These are phyloP conservation scores for Adineta ricciae DNA, from an alignment of 2,888 invertebrate genomes.

Conservation along the genomic window DNA sequence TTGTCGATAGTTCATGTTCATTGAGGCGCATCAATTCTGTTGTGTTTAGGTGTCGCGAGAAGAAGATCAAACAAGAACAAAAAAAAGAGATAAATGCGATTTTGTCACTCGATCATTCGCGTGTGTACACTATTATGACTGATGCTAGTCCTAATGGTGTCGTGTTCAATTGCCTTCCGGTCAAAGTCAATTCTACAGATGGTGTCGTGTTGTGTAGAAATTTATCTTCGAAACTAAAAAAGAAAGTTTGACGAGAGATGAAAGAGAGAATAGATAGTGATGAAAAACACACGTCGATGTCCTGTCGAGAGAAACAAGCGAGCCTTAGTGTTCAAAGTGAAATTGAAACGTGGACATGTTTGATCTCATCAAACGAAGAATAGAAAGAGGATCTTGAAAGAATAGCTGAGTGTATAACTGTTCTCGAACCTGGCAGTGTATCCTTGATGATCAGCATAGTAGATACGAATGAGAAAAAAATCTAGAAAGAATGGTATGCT, in stretches of 20 bases:
- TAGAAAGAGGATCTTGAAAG: neutral
- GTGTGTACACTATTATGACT: neutral
- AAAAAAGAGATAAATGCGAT: constrained; percentile 13
- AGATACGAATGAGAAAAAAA: neutral
- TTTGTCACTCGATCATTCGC: neutral
- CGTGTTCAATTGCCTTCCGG: constrained; percentile 7
- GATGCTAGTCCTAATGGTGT: neutral
- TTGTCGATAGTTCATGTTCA: neutral
- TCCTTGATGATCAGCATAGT: neutral
- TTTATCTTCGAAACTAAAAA: neutral
- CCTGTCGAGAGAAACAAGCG: neutral
- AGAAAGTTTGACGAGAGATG: neutral
- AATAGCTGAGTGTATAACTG: neutral
- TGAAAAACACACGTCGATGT: neutral
- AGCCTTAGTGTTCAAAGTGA: neutral
- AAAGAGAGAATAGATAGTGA: neutral
- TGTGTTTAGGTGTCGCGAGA: neutral
- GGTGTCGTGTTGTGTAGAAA: neutral
- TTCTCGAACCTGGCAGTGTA: neutral
- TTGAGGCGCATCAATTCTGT: constrained; percentile 1
- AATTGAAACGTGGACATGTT: neutral
- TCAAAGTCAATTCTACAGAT: constrained; percentile 5
- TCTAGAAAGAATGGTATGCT: neutral
- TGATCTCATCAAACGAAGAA: neutral
- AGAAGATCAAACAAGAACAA: neutral